Evolutionary conservation across 2,888 invertebrate species (phyloP), one percentile per base, ranked within the genome.

Genomic region (Cyclophora albipunctata): DNA sequence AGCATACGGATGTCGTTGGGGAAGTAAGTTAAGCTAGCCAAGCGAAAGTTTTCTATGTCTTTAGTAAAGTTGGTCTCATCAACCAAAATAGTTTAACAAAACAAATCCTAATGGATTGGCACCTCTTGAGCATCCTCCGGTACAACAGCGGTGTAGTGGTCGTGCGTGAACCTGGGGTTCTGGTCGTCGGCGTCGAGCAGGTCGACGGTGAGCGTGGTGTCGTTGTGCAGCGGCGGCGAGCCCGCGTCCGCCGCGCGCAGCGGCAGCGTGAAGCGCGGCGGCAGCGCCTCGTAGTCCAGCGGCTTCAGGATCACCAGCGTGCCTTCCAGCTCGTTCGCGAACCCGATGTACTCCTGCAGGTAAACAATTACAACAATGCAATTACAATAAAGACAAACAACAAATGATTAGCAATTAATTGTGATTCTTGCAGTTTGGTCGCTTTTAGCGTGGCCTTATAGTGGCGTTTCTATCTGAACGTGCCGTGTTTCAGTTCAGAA

Each of bases 171-270:
- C 65, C 91, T 91, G 0, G 97, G 97, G 86, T 97, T 97, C 83
- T 97, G 96, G 78, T 97, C 97, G 69, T 97, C 97, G 0, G 96
- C 96, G 75, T 97, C 97, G 34, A 95, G 91, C 44, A 97, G 93
- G 45, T 73, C 92, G 0, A 97, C 94, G 3, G 91, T 90, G 3
- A 97, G 90, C 35, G 90, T 82, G 0, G 96, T 94, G 67, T 95
- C 94, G 42, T 93, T 92, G 68, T 91, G 91, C 62, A 91, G 91
- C 0, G 96, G 93, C 2, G 96, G 96, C 44, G 91, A 90, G 34
- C 96, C 97, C 75, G 94, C 94, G 82, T 97, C 97, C 83, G 93
- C 90, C 0, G 93, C 93, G 3, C 93, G 83, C 48, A 97, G 91
- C 45, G 90, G 90, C 20, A 97, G 91, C 1, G 94, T 94, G 71